Base-by-base conservation (phyloP, 2,888 invertebrate genomes). In the Entomobrya multifasciata region DNA sequence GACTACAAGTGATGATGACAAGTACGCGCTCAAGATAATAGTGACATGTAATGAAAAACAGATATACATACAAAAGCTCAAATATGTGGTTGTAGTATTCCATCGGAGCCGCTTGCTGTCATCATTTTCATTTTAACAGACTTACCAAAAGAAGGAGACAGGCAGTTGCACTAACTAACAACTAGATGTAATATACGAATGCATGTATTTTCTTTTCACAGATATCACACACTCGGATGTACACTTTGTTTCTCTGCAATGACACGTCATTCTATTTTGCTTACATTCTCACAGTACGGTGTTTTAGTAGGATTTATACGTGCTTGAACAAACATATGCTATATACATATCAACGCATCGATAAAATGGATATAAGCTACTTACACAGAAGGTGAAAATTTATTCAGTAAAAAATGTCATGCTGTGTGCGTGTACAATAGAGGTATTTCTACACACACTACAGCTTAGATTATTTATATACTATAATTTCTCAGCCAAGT, bases 321-420 rank as follows among this genome's bases (percentile, higher is more conserved):
- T 79, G 65, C 57, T 70, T 62, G 62, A 47, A 17, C 78, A 76
- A 55, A 76, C 20, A 13, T 47, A 79, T n/a, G n/a, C n/a, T n/a
- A n/a, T n/a, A n/a, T n/a, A n/a, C n/a, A 79, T 79, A 17, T 36
- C 8, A 79, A 60, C 27, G 78, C 20, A n/a, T n/a, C n/a, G n/a
- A n/a, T n/a, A n/a, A n/a, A n/a, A n/a, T n/a, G n/a, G n/a, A n/a
- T n/a, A n/a, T n/a, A n/a, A 22, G 30, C 62, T 30, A 30, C 36
- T 36, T 36, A 36, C 36, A 8, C 36, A 8, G 8, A 6, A 67
- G 20, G 25, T 27, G 25, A 25, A 62, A 25, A 27, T 62, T 4
- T 15, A 25, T 22, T 27, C 62, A 22, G 5, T 20, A 15, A 17
- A 22, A 36, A 36, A 76, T 30, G 25, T 13, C 6, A 17, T 60